Evolutionary conservation across 2,113 vertebrate genomes (phyloP).

Genomic region (Etheostoma spectabile): DNA sequence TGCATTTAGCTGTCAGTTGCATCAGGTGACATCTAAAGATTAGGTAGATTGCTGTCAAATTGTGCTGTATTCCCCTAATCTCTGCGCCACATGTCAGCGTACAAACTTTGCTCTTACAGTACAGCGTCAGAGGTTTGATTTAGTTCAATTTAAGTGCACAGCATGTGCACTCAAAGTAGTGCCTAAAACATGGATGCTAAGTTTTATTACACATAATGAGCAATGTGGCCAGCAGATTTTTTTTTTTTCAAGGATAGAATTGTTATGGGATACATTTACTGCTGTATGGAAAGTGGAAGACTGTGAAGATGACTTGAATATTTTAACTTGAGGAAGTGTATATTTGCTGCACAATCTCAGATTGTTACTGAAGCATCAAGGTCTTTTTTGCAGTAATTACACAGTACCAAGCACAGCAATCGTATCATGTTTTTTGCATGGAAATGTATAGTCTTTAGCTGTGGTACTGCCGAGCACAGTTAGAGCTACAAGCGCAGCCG

Average conservation of each 20-base stretch:
- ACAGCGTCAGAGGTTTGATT: slow-evolving; percentile 10
- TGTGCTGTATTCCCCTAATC: neutral
- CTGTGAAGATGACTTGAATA: neutral
- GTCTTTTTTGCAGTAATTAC: slow-evolving; percentile 23
- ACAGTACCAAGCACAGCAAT: neutral
- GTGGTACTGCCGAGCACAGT: slow-evolving; percentile 31
- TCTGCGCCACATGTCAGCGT: neutral
- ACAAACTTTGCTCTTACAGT: neutral
- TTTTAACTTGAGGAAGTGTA: neutral
- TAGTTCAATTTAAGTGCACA: slow-evolving; percentile 17
- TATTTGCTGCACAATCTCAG: neutral
- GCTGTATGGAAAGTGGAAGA: slow-evolving; percentile 8
- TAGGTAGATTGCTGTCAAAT: neutral
- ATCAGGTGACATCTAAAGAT: slow-evolving; percentile 4
- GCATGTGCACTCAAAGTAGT: slow-evolving; percentile 12
- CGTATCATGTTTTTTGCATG: slow-evolving; percentile 9
- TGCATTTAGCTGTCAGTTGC: slow-evolving; percentile 5
- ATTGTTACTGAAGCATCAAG: neutral
- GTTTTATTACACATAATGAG: slow-evolving; percentile 44
- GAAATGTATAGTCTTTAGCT: slow-evolving; percentile 53
- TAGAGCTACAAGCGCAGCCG: slow-evolving; percentile 74
- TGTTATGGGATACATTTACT: slow-evolving; percentile 16
- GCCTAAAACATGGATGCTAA: slow-evolving; percentile 25
- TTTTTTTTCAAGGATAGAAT: neutral
- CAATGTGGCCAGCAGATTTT: neutral